phyloP scores from a whole-genome alignment of 2,888 invertebrate species.

The Caenorhabditis virilis region DNA sequence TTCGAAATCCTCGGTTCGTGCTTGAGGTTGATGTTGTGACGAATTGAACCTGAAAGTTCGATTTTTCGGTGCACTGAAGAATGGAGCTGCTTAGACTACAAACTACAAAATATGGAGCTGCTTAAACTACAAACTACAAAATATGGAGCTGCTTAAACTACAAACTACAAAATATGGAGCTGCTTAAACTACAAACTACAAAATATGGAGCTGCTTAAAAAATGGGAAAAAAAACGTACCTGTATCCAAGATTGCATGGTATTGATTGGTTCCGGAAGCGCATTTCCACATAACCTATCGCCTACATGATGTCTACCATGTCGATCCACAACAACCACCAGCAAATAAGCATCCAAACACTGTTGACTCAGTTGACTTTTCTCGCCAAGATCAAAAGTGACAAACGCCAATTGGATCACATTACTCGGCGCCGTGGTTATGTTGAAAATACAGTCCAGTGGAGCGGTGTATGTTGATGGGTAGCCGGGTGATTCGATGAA shows the following conservation, averaged over 20 bases:
- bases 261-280: constrained; percentile 39
- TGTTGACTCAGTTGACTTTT: constrained; percentile 44
- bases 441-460: constrained; percentile 53
- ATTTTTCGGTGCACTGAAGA: not conserved
- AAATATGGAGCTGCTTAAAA: too few relatives aligned
- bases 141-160: too few relatives aligned
- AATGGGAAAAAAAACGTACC: constrained; percentile 6
- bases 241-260: constrained; percentile 54
- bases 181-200: too few relatives aligned
- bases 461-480: constrained; percentile 50
- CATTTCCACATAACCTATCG: constrained; percentile 50
- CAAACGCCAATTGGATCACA: constrained; percentile 57
- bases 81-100: too few relatives aligned
- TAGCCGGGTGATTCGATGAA: constrained; percentile 48
- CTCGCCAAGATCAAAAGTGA: constrained; percentile 54
- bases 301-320: constrained; percentile 53
- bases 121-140: too few relatives aligned
- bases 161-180: too few relatives aligned
- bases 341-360: constrained; percentile 64
- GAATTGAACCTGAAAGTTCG: constrained; percentile 37
- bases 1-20: constrained; percentile 45
- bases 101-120: too few relatives aligned
- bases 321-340: constrained; percentile 56
- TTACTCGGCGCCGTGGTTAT: constrained; percentile 48
- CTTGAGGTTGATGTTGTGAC: constrained; percentile 20